Percentiles rank a stretch among this genome's conserved stretches.
Conservation (phyloP, 2,888 invertebrate species). For the Erannis defoliaria region DNA sequence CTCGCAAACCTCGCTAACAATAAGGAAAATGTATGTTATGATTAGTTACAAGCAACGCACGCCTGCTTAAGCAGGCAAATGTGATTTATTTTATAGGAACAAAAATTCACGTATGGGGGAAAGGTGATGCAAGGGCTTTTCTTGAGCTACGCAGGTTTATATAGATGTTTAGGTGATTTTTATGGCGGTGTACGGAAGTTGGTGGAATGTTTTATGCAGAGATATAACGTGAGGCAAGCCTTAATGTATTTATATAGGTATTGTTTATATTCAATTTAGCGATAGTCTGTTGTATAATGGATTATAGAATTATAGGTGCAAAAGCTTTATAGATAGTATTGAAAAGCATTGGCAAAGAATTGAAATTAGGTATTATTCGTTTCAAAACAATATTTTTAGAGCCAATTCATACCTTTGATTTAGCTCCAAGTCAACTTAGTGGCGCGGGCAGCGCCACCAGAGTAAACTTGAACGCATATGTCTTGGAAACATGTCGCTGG, state of each 20-base stretch:
- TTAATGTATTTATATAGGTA: not conserved
- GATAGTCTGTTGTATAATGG: too few species aligned
- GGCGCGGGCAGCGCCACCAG: too few species aligned
- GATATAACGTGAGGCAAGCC: not conserved
- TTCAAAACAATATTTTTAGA: too few species aligned
- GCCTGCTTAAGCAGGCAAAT: constrained; percentile 52
- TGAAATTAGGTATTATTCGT: too few species aligned
- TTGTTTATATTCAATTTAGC: too few species aligned
- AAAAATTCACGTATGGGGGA: constrained; percentile 39
- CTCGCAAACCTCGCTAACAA: constrained; percentile 29
- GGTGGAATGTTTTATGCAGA: constrained; percentile 17
- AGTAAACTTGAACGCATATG: too few species aligned
- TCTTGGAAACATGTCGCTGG: too few species aligned
- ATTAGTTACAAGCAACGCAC: constrained; percentile 53
- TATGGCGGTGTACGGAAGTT: constrained; percentile 13
- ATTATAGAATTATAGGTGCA: too few species aligned
- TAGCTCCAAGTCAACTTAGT: too few species aligned
- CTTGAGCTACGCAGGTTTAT: constrained; percentile 19
- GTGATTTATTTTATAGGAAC: constrained; percentile 54
- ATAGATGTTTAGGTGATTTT: constrained; percentile 24
- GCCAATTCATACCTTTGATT: too few species aligned
- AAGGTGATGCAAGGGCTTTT: constrained; percentile 32
- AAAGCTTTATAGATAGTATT: too few species aligned
- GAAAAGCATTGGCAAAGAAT: too few species aligned
- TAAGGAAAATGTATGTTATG: constrained; percentile 53